Base-by-base conservation (phyloP, 2,113 vertebrate species). In the Ia io region DNA sequence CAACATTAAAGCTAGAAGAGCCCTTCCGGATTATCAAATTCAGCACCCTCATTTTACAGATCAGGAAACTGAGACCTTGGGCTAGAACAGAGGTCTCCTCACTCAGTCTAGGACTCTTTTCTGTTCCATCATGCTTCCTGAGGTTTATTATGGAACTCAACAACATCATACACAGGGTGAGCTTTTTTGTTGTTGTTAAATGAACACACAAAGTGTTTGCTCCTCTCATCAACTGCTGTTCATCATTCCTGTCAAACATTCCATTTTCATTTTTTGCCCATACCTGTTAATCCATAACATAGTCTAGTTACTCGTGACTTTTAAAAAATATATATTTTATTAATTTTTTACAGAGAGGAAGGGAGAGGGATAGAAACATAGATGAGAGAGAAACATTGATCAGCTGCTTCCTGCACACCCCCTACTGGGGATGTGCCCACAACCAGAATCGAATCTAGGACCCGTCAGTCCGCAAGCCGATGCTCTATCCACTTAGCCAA, bases 41-140 rank as follows among this genome's bases (percentile, higher is more conserved):
- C 42, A 93, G 56, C 63, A 59, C 22, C 89, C 93, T 89, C 63
- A 91, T 89, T 94, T 95, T 96, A 70, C 91, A 96, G 73, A 96
- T 91, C 95, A 96, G 86, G 89, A 95, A 56, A 88, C 71, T 91
- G 84, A 84, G 85, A 35, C 61, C 79, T 56, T 49, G 78, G 84
- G 35, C 84, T 92, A 96, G 93, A 70, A 80, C 87, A 95, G 87
- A 93, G 79, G 80, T 84, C 93, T 86, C 37, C 79, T 90, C 83
- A 84, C 59, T 92, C 51, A 94, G 88, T 74, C 59, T n/a, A 77
- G 77, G 71, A 92, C 87, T 88, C 59, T 76, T 28, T 30, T 80
- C 44, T 93, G 3, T 65, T 40, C 37, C 44, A 12, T 63, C 90
- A 37, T 93, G 82, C 85, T 90, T 70, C 84, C 73, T 44, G 87